Base-by-base conservation (phyloP, 2,797 vertebrate species). In the Scolopax rusticola region DNA sequence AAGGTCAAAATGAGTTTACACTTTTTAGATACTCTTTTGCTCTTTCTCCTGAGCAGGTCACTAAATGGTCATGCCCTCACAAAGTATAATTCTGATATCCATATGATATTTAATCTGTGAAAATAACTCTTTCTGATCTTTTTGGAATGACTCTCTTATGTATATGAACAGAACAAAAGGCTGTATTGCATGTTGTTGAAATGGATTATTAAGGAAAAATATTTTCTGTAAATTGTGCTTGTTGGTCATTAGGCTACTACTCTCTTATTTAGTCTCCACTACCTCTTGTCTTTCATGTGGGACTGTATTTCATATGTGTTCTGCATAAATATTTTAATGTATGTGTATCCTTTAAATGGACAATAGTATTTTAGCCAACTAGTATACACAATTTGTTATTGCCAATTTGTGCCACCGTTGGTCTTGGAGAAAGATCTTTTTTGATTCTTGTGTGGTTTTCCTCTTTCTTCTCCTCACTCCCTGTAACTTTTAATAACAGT, bases 81-180 rank as follows among this genome's bases (percentile, higher is more conserved):
- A 40, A 61, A 87, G 32, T 5, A 9, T 60, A 48, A 87, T 87
- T 74, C 27, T n/a, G 59, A 73, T 76, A 73, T 74, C 53, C 25
- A 13, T 87, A 54, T 51, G 38, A 12, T 93, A 61, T 82, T 95
- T 87, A 78, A 70, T 76, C 25, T 87, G 47, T 59, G 61, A 40
- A 89, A 96, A 82, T 63, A 73, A 65, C 30, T 19, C 41, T 75
- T 89, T 93, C 30, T 77, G 40, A 87, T 71, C 67, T 70, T 73
- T 89, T 79, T 33, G 41, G 30, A 64, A 61, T 64, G 3, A 38
- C 45, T 76, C 30, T 54, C 41, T 47, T 47, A 7, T 24, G 27
- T 47, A 8, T 28, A 28, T 36, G 16, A 67, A 60, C 8, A 51
- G 60, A 85, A 27, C 28, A 53, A 75, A 89, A 54, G 12, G 11